Evolutionary conservation across 2,888 invertebrate species (phyloP), one percentile per base, ranked within the genome.

Genomic region (Caenorhabditis zanzibari): DNA sequence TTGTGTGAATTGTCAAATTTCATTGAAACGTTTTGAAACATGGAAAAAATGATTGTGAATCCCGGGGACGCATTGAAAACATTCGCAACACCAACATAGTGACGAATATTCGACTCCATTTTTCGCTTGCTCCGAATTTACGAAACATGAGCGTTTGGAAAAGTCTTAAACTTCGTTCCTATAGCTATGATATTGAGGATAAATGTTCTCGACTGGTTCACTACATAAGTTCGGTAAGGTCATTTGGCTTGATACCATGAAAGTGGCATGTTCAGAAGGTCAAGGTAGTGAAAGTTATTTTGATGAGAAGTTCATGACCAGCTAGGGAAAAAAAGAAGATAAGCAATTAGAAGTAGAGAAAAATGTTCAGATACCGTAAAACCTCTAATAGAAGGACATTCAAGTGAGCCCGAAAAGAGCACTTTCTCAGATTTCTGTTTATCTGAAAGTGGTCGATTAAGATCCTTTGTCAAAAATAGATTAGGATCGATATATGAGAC

Each of bases 61-160:
- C 49, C 49, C 28, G 19, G 9, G 22, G 49, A 28, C 54, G 59
- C 38, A 41, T 16, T 22, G 44, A 79, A 79, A 79, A 64, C 71
- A 79, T 71, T 71, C 44, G 68, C 56, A 61, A 71, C 61, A 56
- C 52, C 54, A 79, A 71, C 71, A 71, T 64, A 56, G 79, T 79
- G 79, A 79, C 79, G 71, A 79, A 79, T 71, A 56, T 71, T 47
- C 64, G 38, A 71, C 61, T 64, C 49, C 64, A 63, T 69, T 69
- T 49, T 49, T 19, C 22, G 52, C n/a, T 52, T 52, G 69, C 71
- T 61, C 61, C 41, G 3, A 19, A 2, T 5, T 54, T 69, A 44
- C 61, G 54, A 69, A 77, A 49, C 41, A 77, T 77, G 77, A 41
- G 59, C 52, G 63, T 56, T 35, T 79, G 79, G 79, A 79, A 71